These are phyloP conservation scores for Varroa destructor DNA, from an alignment of 1,140 invertebrate species.

Conservation along the genomic window DNA sequence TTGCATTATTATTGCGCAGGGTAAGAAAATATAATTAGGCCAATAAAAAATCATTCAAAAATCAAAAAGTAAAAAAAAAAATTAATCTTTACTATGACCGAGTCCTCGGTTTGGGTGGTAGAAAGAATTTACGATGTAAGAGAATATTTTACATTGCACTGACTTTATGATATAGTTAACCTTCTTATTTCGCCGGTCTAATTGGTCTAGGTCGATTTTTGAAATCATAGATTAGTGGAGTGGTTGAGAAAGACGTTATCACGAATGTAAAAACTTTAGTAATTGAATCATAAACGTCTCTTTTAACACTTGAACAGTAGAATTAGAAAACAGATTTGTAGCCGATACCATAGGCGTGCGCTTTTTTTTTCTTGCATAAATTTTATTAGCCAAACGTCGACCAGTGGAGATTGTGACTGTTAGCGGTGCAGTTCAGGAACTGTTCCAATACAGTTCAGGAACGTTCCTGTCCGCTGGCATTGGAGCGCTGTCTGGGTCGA, in stretches of 20 bases:
- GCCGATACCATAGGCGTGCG: background rate
- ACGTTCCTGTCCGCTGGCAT: background rate
- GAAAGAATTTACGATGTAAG: no score
- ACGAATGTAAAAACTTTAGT: no score
- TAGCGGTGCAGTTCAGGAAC: background rate
- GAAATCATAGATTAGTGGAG: no score
- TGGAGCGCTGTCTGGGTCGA: background rate
- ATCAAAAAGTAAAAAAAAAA: background rate
- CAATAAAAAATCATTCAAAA: background rate
- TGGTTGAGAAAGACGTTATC: no score
- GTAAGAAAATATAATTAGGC: background rate
- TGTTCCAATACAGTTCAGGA: background rate
- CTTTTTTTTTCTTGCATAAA: background rate
- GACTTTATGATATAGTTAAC: no score
- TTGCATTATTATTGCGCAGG: constrained; percentile 24
- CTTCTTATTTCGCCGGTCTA: no score
- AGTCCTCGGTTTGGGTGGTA: no score
- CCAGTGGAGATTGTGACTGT: constrained; percentile 1
- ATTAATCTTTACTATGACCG: background rate
- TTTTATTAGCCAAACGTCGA: constrained; percentile 16
- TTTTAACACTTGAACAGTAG: no score
- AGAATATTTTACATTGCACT: no score
- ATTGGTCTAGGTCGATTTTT: no score
- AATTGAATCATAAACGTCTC: no score
- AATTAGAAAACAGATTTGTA: no score